These are phyloP conservation scores for Psittacula derbiana DNA, from an alignment of 2,797 vertebrate species.

Conservation along the genomic window DNA sequence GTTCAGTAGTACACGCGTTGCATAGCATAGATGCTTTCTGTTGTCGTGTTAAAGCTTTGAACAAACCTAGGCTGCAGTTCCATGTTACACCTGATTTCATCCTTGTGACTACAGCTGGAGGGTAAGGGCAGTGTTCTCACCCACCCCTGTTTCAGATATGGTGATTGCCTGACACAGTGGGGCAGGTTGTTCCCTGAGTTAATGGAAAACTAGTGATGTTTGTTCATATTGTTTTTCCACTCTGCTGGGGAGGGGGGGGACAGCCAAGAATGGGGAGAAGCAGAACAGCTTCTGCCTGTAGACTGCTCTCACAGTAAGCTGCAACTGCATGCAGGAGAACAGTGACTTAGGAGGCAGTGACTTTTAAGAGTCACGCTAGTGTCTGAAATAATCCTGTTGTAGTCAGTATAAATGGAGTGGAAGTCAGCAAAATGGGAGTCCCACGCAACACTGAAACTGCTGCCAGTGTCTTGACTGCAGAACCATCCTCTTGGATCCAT, in stretches of 20 bases:
- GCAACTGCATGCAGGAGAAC: background rate
- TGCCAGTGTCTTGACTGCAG: background rate
- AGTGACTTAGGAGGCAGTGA: background rate
- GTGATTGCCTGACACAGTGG: background rate
- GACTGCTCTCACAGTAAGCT: background rate
- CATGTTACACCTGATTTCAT: rapidly evolving
- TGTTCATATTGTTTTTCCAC: rapidly evolving
- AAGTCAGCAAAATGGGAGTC: background rate
- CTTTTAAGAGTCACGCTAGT: rapidly evolving
- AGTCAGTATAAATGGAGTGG: too few relatives aligned
- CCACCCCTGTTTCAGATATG: rapidly evolving
- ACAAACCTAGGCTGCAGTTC: background rate
- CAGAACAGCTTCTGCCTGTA: rapidly evolving
- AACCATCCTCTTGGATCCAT: background rate
- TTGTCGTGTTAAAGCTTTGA: rapidly evolving
- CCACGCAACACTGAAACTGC: rapidly evolving
- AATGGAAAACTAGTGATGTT: rapidly evolving
- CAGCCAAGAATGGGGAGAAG: background rate
- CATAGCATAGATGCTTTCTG: too few relatives aligned
- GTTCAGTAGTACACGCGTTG: rapidly evolving
- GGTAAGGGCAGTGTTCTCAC: rapidly evolving
- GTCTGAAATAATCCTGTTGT: background rate
- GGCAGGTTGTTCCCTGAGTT: rapidly evolving
- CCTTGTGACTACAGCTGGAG: background rate
- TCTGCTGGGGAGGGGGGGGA: background rate